Evolutionary conservation across 2,113 vertebrate species (phyloP), one percentile per base, ranked within the genome.

Genomic region (Clarias magur): DNA sequence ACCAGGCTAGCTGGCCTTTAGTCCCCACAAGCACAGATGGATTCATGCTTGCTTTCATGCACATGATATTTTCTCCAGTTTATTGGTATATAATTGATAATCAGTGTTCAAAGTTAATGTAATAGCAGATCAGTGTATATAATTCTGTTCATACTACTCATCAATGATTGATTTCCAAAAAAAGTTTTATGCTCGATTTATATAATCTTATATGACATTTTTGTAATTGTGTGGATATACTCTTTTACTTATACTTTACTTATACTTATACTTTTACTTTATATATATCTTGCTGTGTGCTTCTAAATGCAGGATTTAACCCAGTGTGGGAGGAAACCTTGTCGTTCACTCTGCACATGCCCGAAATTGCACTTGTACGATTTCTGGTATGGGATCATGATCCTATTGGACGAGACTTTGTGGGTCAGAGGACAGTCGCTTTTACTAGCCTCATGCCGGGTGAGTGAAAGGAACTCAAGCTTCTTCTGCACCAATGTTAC

Each of bases 381-480:
- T 99, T 99, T 89, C 97, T 99, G 0, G 98, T 99, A 23, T 99
- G 98, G 98, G 98, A 99, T 92, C 98, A 99, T 0, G 98, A 99
- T 86, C 98, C 98, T 0, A 99, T 99, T 11, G 98, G 98, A 84
- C 92, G 98, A 79, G 98, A 99, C 91, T 99, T 99, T 0, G 97
- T 99, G 88, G 98, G 98, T 60, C 97, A 99, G 92, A 96, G 97
- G 90, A 99, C 98, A 0, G 96, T 99, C 87, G 96, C 97, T 86
- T 99, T 99, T 79, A 98, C 94, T 95, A 99, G 98, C 92, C 93
- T 99, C 15, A 96, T 99, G 94, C 97, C 98, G 79, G 98, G 98
- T 99, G 54, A 91, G 54, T 68, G 10, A 30, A n/a, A 13, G 63
- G 8, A 54, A 34, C n/a, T 48, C 19, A 25, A 80, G 48, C 2